Evolutionary conservation across 1,140 invertebrate species (phyloP), one percentile per base, ranked within the genome.

Genomic region (Drosophila cardini): DNA sequence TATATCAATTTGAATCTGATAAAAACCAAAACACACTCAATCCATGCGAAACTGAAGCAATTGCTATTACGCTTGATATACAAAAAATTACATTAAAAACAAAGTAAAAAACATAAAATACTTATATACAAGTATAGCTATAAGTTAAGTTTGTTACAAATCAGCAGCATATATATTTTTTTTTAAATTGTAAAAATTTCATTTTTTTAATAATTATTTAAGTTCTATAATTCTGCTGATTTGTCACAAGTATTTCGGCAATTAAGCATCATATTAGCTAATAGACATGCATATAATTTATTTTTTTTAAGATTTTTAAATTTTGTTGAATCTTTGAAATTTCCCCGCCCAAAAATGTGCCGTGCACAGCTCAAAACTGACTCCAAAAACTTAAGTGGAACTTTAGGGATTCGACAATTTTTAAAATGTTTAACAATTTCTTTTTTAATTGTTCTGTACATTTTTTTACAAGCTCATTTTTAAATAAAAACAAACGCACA

Each of bases 41-140:
- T 74, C 64, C 69, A 74, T 80, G 64, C 74, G 58, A 81, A 78
- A 78, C 78, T 72, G 69, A 85, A 81, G 81, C 82, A 85, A 86
- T 85, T 86, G 65, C 84, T 86, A 73, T 78, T 85, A 85, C 81
- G 81, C 81, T 85, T 85, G 69, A 84, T 84, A 80, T 84, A 80
- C 69, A 85, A 53, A 70, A 70, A 21, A 6, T 10, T 11, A 32
- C n/a, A 46, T 15, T 5, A 38, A 55, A 56, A 16, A 42, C 2
- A 40, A 63, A 13, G 53, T 32, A 9, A 53, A 53, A 9, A 62
- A 52, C 15, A 26, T 26, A 4, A 26, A 34, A 73, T 58, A 65
- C 16, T 48, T 64, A 72, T 50, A 48, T 53, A 78, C 32, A 46
- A 43, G 15, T 63, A 65, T 68, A 53, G 53, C 55, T 42, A 40